These are phyloP conservation scores for Pycnonotus jocosus DNA, from an alignment of 2,113 vertebrate genomes.

Conservation along the genomic window DNA sequence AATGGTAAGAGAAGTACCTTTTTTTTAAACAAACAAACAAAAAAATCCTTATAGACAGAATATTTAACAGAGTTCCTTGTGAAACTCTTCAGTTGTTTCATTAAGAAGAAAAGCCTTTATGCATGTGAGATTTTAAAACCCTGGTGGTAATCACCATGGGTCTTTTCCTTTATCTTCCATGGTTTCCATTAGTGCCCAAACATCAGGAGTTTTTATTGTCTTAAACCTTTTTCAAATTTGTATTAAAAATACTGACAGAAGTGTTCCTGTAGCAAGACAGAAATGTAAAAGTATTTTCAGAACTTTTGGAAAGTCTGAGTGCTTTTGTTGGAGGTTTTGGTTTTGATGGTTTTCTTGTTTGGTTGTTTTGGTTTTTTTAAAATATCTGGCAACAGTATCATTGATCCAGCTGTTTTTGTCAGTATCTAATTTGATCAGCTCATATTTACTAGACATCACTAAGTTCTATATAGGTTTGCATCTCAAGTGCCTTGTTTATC, in stretches of 20 bases:
- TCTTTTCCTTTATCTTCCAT: background rate
- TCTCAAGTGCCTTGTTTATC: background rate
- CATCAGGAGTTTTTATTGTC: background rate
- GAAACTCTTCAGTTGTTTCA: background rate
- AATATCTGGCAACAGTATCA: background rate
- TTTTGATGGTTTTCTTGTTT: background rate
- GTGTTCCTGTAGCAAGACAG: background rate
- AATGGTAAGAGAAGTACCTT: background rate
- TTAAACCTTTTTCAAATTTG: background rate
- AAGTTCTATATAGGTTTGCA: background rate
- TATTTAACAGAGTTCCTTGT: background rate
- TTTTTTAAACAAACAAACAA: background rate
- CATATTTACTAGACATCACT: background rate
- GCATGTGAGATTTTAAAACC: background rate
- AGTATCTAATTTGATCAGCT: background rate
- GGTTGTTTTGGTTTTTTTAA: too few species aligned
- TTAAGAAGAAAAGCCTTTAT: background rate
- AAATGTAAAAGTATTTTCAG: background rate
- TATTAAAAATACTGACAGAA: background rate
- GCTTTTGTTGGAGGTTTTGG: background rate
- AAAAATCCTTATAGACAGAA: background rate
- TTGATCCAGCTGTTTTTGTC: background rate
- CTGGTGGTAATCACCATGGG: background rate
- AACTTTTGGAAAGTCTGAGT: background rate
- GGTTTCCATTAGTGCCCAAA: background rate